These are phyloP conservation scores for Takifugu rubripes DNA, from an alignment of 2,797 vertebrate genomes.

Conservation along the genomic window DNA sequence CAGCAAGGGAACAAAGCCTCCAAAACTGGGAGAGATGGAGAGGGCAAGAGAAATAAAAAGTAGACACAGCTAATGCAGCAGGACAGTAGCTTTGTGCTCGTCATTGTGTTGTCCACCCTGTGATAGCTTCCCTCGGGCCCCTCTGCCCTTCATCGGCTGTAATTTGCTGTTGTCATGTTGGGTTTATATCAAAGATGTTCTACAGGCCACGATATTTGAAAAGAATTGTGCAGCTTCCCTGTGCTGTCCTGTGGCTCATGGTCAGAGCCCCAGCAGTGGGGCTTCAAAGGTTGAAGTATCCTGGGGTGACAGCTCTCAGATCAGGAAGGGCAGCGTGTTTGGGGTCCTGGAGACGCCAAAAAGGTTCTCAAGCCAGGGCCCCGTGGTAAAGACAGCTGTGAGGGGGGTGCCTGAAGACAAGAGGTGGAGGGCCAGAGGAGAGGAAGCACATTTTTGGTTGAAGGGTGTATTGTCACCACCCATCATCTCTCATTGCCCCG, in stretches of 20 bases:
- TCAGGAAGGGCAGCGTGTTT: slow-evolving; percentile 41
- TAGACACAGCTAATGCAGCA: slow-evolving; percentile 68
- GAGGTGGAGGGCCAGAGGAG: slow-evolving; percentile 53
- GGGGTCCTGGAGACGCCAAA: slow-evolving; percentile 39
- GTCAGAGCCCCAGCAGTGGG: slow-evolving; percentile 58
- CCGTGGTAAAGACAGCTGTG: slow-evolving; percentile 50
- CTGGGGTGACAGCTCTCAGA: slow-evolving; percentile 58
- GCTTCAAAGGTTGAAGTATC: slow-evolving; percentile 46
- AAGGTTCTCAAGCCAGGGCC: slow-evolving; percentile 59
- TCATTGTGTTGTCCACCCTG: slow-evolving; percentile 63
- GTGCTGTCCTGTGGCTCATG: slow-evolving; percentile 51
- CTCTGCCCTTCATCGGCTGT: slow-evolving; percentile 58
- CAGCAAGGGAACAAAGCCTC: slow-evolving; percentile 9
- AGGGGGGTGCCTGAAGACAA: slow-evolving; percentile 41
- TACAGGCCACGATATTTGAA: slow-evolving; percentile 60
- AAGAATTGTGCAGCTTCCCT: slow-evolving; percentile 55
- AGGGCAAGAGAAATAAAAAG: slow-evolving; percentile 45
- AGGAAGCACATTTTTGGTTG: slow-evolving; percentile 61
- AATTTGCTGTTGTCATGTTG: slow-evolving; percentile 70
- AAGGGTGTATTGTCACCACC: slow-evolving; percentile 74
- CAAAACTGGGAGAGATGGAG: slow-evolving; percentile 14
- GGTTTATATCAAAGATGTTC: slow-evolving; percentile 59
- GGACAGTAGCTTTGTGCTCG: slow-evolving; percentile 70
- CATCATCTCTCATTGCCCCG: slow-evolving; percentile 73
- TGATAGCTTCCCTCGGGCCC: slow-evolving; percentile 59